Evolutionary conservation across 2,797 vertebrate genomes (phyloP), one percentile per base, ranked within the genome.

Genomic region (Poeciliopsis turneri): DNA sequence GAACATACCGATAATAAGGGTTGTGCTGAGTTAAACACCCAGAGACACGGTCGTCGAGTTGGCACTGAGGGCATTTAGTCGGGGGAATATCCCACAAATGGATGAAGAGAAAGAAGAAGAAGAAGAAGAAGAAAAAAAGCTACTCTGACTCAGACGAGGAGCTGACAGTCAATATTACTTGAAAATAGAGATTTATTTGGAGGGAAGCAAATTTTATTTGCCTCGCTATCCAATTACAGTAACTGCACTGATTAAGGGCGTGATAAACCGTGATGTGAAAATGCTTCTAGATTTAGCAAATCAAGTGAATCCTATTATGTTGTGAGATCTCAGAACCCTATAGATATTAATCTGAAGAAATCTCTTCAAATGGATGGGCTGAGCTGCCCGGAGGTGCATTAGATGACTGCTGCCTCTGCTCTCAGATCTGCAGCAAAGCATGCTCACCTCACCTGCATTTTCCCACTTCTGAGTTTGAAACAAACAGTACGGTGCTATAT

Each of bases 291-390:
- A 79, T 45, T 85, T 46, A 78, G 71, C 84, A 79, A 77, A 81
- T 82, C 57, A 77, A 88, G 18, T 69, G 33, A 74, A 83, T 81
- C 72, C 30, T 28, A 61, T 84, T 61, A 61, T 70, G 55, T 71
- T 45, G 80, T 68, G 76, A 83, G 86, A 61, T 20, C 7, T 83
- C 85, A 57, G 75, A 49, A 9, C 78, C 71, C 69, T 77, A 43
- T 30, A 45, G 45, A 74, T 76, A 74, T 80, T 80, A 76, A 78
- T 82, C 76, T 41, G 55, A 72, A 76, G 81, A 81, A 85, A 80
- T 73, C 30, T 8, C 57, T 82, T 77, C 51, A 80, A 83, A 87
- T 76, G 6, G 43, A 88, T 84, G 28, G 76, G 64, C n/a, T 66
- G 72, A 77, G 39, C 49, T 78, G 36, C 71, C 73, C 0, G 28